Evolutionary conservation across 2,113 vertebrate species (phyloP).

Genomic region (Xenotilapia flavipinnis): DNA sequence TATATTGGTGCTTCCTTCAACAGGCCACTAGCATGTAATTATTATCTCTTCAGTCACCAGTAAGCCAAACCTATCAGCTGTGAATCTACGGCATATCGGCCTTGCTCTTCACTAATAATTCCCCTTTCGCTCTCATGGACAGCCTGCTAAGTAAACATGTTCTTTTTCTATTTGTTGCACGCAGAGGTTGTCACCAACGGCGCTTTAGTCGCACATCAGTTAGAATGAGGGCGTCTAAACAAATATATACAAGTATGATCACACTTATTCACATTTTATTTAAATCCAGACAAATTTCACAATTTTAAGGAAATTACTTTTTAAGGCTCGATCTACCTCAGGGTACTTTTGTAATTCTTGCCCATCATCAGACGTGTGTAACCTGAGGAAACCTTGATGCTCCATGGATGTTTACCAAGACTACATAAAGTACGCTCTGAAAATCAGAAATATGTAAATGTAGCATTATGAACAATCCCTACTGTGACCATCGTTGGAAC

Average conservation of each 20-base stretch:
- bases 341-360: background rate
- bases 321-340: background rate
- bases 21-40: background rate
- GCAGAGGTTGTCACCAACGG: background rate
- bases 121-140: background rate
- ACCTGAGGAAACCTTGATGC: background rate
- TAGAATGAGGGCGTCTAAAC: background rate
- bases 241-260: background rate
- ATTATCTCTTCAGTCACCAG: background rate
- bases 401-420: background rate
- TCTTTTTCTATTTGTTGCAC: background rate
- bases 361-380: background rate
- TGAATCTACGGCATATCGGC: background rate
- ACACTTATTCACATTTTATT: background rate
- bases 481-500: background rate
- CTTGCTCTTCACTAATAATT: background rate
- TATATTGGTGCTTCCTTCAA: background rate
- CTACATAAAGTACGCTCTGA: fast-evolving
- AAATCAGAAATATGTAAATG: background rate
- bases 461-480: background rate
- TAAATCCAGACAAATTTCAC: background rate
- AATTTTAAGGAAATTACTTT: background rate
- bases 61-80: background rate
- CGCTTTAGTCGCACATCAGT: background rate
- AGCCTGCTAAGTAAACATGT: background rate